Percentiles rank a stretch among this genome's conserved stretches.
phyloP scores from a whole-genome alignment of 2,797 vertebrate species.

The Sebastiscus albofasciatus region DNA sequence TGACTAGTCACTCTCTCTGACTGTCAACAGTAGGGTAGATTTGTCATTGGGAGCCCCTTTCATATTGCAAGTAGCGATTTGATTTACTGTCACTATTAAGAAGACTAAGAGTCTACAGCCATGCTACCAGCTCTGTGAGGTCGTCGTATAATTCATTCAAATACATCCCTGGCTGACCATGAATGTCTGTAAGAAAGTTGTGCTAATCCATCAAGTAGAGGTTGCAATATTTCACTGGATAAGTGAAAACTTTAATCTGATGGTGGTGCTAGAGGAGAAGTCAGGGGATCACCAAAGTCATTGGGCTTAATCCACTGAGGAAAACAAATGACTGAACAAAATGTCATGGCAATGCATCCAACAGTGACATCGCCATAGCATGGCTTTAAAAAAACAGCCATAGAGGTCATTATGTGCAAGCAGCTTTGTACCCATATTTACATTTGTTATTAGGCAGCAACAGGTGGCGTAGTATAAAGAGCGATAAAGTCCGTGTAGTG shows the following conservation, averaged over 20 bases:
- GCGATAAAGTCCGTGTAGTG: background rate
- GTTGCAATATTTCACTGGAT: background rate
- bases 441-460: background rate
- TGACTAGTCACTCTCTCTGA: background rate
- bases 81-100: background rate
- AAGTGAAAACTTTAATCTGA: background rate
- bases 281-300: background rate
- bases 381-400: background rate
- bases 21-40: background rate
- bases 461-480: background rate
- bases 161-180: background rate
- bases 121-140: background rate
- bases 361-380: background rate
- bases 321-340: background rate
- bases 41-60: background rate
- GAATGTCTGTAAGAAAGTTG: background rate
- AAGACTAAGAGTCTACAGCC: background rate
- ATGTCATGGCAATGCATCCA: background rate
- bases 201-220: background rate
- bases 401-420: background rate
- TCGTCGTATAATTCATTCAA: background rate
- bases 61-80: background rate
- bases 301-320: background rate
- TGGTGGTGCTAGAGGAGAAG: background rate
- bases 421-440: background rate